Base-by-base conservation (phyloP, 1,140 invertebrate genomes). In the Rhynchophorus ferrugineus region DNA sequence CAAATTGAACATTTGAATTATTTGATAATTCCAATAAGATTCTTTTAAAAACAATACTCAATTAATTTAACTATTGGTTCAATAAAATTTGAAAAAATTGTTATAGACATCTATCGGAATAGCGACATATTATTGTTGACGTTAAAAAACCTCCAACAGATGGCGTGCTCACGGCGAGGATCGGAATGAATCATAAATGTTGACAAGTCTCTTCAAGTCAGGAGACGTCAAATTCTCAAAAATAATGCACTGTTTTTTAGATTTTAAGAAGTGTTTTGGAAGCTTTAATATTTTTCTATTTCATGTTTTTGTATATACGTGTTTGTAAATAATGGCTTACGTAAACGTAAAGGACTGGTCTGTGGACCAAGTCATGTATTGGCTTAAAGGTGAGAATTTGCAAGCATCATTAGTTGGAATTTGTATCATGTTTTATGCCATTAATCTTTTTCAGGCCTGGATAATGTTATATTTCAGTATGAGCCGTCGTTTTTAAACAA, bases 291-390 rank as follows among this genome's bases (percentile, higher is more conserved):
- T n/a, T n/a, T 29, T 29, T 29, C 5, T 29, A 29, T 6, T 29
- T 29, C 11, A 29, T 38, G 13, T 5, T 38, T 38, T 38, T 5
- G 5, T 38, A 6, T 14, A 38, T 38, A 13, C 37, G n/a, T n/a
- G n/a, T n/a, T 38, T 38, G 17, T 9, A 22, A 21, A 53, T 29
- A 43, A 89, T 87, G 86, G 85, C 85, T 69, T 89, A 87, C 72
- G 83, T 92, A 62, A 91, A 92, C 74, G 85, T 94, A 58, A 85
- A 82, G 53, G 89, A 92, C 75, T 95, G 91, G 91, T 85, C 85
- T 57, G 83, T 88, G n/a, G 87, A 91, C 63, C 88, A 94, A 79
- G 90, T 94, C 48, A 89, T 84, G 54, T 89, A 93, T 67, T 95
- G 91, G 91, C 72, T 94, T 52, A 85, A 87, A 84, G 91, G 91